phyloP scores from a whole-genome alignment of 2,797 vertebrate genomes.

The Sebastes cheni region DNA sequence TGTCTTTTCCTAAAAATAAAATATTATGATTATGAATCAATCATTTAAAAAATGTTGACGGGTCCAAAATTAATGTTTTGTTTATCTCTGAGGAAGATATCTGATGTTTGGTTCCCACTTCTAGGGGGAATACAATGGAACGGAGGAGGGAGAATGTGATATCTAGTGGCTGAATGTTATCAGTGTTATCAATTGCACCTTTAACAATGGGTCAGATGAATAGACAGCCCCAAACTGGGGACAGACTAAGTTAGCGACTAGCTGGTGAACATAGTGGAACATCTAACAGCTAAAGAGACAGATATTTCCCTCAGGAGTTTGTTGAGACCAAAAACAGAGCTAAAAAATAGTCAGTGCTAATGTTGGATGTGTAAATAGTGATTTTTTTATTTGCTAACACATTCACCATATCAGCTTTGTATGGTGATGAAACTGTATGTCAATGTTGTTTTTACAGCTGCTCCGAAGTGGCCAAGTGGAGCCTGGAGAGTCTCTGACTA shows the following conservation, averaged over 20 bases:
- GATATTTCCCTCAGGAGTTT: not conserved
- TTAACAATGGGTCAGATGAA: not conserved
- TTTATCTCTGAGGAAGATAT: too few species aligned
- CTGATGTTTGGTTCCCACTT: too few species aligned
- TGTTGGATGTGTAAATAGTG: not conserved
- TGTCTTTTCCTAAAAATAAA: too few species aligned
- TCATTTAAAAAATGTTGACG: too few species aligned
- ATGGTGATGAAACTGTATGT: not conserved
- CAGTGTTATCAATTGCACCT: too few species aligned
- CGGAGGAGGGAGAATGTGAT: too few species aligned
- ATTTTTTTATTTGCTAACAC: too few species aligned
- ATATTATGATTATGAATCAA: too few species aligned
- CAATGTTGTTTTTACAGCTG: not conserved
- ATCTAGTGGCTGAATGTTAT: too few species aligned
- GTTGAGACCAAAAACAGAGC: not conserved
- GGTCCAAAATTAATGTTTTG: too few species aligned
- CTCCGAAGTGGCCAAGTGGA: not conserved
- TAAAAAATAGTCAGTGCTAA: not conserved
- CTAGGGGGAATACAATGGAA: too few species aligned
- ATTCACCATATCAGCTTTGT: not conserved
- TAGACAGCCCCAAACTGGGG: not conserved
- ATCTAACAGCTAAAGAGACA: not conserved
- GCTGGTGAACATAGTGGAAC: not conserved
- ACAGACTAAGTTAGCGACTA: not conserved
- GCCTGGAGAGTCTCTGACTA: not conserved